A percentile compares a stretch with the other conserved stretches of the same genome.
phyloP scores from a whole-genome alignment of 2,888 invertebrate species.

The Coelinius sp. region DNA sequence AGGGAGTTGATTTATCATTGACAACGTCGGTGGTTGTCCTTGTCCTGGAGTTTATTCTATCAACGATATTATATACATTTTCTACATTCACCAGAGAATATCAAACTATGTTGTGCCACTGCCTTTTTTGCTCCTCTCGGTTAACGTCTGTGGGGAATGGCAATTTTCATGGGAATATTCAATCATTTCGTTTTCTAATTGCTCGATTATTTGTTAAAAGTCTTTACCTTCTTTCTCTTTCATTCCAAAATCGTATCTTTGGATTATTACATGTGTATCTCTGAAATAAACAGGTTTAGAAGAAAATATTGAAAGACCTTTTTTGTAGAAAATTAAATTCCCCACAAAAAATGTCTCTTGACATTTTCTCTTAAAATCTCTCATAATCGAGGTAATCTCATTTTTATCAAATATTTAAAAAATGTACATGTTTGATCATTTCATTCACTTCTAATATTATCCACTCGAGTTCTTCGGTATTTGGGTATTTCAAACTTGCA shows the following conservation, averaged over 20 bases:
- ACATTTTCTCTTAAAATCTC: too few species aligned
- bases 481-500: not conserved
- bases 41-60: slow-evolving; percentile 47
- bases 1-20: slow-evolving; percentile 37
- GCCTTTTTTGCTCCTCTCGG: not conserved
- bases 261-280: too few species aligned
- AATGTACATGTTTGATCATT: not conserved
- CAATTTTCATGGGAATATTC: slow-evolving; percentile 8
- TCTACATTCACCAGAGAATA: slow-evolving; percentile 48
- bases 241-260: not conserved
- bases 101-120: slow-evolving; percentile 32
- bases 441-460: not conserved
- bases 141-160: not conserved
- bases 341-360: too few species aligned
- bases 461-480: not conserved
- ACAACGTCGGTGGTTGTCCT: slow-evolving; percentile 50
- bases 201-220: not conserved
- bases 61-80: slow-evolving; percentile 24
- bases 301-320: too few species aligned
- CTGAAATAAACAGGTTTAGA: too few species aligned
- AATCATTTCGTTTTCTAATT: not conserved
- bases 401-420: not conserved
- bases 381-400: too few species aligned
- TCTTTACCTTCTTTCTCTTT: not conserved
- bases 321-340: too few species aligned